Base-by-base conservation (phyloP, 2,797 vertebrate species). In the Coregonus sp. region DNA sequence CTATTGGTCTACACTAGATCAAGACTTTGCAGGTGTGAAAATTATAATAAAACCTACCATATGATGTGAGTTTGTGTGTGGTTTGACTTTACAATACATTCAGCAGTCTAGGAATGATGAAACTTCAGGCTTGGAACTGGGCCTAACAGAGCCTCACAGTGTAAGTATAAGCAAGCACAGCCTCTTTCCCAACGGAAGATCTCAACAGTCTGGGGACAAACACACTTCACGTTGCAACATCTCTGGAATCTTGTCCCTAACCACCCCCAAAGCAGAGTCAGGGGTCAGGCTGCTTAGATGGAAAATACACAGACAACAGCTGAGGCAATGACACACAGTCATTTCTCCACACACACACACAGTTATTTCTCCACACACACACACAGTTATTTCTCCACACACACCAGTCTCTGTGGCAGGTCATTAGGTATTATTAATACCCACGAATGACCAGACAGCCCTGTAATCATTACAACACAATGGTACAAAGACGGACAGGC, bases 191-290 rank as follows among this genome's bases (percentile, higher is more conserved):
- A 61, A 81, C 63, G 47, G 70, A 4, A 82, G 75, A 79, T 72
- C 79, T 86, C 73, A 70, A 77, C 81, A 78, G 9, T 80, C 86
- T 65, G 68, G 61, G 75, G 61, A 54, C 69, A 77, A 72, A 76
- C 18, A 76, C 72, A 65, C 50, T 37, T 74, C 50, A 47, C 70
- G 72, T 81, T 81, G 75, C 84, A 87, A 84, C 86, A 89, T 83
- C 70, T 69, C 80, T 63, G 78, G 77, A 87, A 85, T 86, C 71
- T 70, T 61, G 40, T 80, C 56, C 75, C 75, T 4, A 4, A 69
- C 66, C 25, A 75, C 50, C 47, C 9, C 63, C 25, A 12, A 33
- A 79, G 79, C 81, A 85, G 72, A 2, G 73, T 67, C 75, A 4
- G 51, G 79, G 78, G 77, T 16, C 80, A 79, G 82, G 81, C 81